Evolutionary conservation across 92 coral and sea anemone genomes (phyloP).

Genomic region (Pocillopora grandis): DNA sequence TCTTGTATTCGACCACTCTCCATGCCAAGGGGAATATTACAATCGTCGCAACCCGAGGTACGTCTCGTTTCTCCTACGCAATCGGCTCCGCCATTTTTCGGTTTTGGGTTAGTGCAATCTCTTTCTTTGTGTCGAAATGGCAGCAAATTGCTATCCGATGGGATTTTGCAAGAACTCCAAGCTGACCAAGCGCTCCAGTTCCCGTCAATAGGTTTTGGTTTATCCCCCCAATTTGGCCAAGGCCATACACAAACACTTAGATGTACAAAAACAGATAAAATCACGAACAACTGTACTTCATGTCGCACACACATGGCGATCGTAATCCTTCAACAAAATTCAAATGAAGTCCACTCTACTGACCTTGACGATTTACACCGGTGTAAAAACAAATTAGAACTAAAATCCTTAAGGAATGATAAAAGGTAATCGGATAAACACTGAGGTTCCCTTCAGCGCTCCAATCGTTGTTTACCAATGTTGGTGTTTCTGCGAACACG

Average conservation of each 20-base stretch:
- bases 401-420: neutral
- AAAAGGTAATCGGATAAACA: slow-evolving; percentile 17
- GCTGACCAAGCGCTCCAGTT: slow-evolving; percentile 83
- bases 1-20: slow-evolving; percentile 67
- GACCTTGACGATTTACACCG: neutral
- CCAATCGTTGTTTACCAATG: slow-evolving; percentile 15
- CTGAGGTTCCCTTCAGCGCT: neutral
- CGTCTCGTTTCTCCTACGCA: slow-evolving; percentile 72
- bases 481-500: neutral
- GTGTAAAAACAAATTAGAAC: neutral
- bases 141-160: slow-evolving; percentile 32
- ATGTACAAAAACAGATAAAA: slow-evolving; percentile 35
- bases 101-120: slow-evolving; percentile 76
- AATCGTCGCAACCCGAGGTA: slow-evolving; percentile 66
- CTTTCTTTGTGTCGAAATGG: slow-evolving; percentile 76
- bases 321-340: neutral
- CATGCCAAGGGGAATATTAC: slow-evolving; percentile 75
- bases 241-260: slow-evolving; percentile 45
- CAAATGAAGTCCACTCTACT: neutral
- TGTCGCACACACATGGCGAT: neutral
- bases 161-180: slow-evolving; percentile 75
- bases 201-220: slow-evolving; percentile 61
- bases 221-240: slow-evolving; percentile 49
- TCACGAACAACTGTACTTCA: neutral
- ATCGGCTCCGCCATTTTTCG: slow-evolving; percentile 69